phyloP scores from a whole-genome alignment of 2,888 invertebrate genomes.

The Athalia rosae region DNA sequence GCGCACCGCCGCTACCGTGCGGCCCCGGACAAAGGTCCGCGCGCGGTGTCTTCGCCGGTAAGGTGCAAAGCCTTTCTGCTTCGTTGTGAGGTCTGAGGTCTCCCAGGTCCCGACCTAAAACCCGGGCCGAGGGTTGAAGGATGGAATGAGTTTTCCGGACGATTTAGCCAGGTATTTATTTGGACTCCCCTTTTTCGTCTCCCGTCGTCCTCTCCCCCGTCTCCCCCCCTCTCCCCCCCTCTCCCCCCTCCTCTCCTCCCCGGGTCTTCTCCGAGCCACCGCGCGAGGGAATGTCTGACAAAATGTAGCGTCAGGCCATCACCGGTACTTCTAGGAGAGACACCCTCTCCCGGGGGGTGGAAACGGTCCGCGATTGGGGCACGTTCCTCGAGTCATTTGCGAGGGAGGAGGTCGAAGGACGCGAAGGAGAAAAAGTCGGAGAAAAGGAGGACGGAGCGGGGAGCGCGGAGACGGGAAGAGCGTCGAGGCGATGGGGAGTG shows the following conservation, averaged over 20 bases:
- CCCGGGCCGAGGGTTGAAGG: conserved; percentile 51
- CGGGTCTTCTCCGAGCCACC: conserved; percentile 13
- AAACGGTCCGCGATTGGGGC: conserved; percentile 39
- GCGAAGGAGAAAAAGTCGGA: neutral
- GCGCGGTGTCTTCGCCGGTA: neutral
- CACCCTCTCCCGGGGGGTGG: conserved; percentile 35
- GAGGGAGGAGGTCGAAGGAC: neutral
- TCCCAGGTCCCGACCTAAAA: conserved; percentile 8
- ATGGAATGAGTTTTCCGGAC: conserved; percentile 68
- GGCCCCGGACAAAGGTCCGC: too few relatives aligned
- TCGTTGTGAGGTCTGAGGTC: conserved; percentile 31
- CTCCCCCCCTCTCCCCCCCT: too few relatives aligned
- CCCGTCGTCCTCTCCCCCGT: conserved; percentile 15
- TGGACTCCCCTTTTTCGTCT: conserved; percentile 50
- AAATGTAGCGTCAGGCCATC: conserved; percentile 43
- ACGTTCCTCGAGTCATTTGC: conserved; percentile 44
- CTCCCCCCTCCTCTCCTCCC: conserved; percentile 41
- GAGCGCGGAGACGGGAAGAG: neutral
- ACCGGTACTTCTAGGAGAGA: conserved; percentile 36
- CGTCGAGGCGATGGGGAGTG: conserved; percentile 1
- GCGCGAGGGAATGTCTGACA: conserved; percentile 39
- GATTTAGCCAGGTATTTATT: conserved; percentile 68
- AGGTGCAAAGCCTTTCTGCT: conserved; percentile 33
- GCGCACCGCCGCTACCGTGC: neutral
- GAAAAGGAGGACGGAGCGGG: conserved; percentile 10